Evolutionary conservation across 2,113 vertebrate genomes (phyloP), one percentile per base, ranked within the genome.

Genomic region (Aegypius monachus): DNA sequence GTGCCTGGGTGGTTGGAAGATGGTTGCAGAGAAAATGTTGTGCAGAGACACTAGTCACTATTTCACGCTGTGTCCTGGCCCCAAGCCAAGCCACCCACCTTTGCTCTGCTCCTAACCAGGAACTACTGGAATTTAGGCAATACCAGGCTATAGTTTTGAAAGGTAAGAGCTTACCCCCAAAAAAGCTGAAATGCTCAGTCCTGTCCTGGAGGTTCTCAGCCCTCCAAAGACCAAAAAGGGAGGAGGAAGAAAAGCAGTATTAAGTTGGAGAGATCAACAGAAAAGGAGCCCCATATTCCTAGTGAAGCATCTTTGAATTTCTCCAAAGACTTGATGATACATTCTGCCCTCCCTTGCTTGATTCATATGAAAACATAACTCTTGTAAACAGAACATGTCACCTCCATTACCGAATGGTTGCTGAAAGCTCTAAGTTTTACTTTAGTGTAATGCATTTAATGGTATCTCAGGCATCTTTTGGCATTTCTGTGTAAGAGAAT

Each of bases 311-410:
- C 32, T 62, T 55, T 81, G 22, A 74, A 55, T 65, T 68, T 80
- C 40, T 87, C 34, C 58, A 25, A 92, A 86, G 81, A 61, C 18
- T 40, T 80, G 31, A 16, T 29, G 12, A 55, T 27, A 13, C 2
- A 0, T 65, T 79, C 62, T 93, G 11, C 25, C 36, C 9, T 88
- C 10, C 6, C 10, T 66, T 0, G 0, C 9, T 7, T 32, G 38
- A 52, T 27, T 67, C 48, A 16, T 36, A 10, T 17, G 32, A 83
- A 85, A 94, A 86, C 3, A 36, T 16, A 53, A 48, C 11, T 63
- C n/a, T 25, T n/a, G 12, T 38, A 58, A 89, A 38, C 31, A 68
- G 25, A 84, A 66, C 0, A 9, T 43, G 14, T 7, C 47, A 40
- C 21, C 3, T 87, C 22, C 40, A 15, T 34, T 68, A 26, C 34